Evolutionary conservation across 2,113 vertebrate genomes (phyloP).

Genomic region (Brachyhypopomus occidentalis): DNA sequence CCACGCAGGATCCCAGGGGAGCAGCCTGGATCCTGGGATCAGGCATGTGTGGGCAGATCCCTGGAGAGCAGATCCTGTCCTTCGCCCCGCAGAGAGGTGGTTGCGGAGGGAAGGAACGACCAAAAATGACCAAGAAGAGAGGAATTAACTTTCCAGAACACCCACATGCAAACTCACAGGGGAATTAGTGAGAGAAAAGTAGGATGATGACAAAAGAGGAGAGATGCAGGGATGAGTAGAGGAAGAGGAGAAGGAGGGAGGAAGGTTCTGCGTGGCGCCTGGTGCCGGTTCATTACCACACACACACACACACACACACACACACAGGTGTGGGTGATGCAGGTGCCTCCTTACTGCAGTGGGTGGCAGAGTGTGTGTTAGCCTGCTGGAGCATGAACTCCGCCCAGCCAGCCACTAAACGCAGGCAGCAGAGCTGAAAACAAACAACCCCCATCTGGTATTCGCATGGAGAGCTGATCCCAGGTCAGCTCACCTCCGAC

Average conservation of each 20-base stretch:
- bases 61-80: no score
- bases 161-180: no score
- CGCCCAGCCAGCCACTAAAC: conserved; percentile 17
- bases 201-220: conserved; percentile 59
- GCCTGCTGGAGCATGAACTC: conserved; percentile 23
- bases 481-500: no score
- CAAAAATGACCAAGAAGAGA: no score
- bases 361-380: conserved; percentile 61
- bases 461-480: no score
- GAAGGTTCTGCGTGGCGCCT: conserved; percentile 64
- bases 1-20: no score
- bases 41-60: no score
- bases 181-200: background rate
- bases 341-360: conserved; percentile 66
- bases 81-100: no score
- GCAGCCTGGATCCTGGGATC: no score
- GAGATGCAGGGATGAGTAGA: conserved; percentile 40
- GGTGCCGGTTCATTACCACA: conserved; percentile 70
- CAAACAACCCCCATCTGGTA: conserved; percentile 12
- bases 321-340: conserved; percentile 65
- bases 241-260: conserved; percentile 37
- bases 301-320: conserved; percentile 63
- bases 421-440: conserved; percentile 35
- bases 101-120: no score
- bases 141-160: no score